phyloP scores from a whole-genome alignment of 2,797 vertebrate genomes.

The Gymnocypris eckloni region DNA sequence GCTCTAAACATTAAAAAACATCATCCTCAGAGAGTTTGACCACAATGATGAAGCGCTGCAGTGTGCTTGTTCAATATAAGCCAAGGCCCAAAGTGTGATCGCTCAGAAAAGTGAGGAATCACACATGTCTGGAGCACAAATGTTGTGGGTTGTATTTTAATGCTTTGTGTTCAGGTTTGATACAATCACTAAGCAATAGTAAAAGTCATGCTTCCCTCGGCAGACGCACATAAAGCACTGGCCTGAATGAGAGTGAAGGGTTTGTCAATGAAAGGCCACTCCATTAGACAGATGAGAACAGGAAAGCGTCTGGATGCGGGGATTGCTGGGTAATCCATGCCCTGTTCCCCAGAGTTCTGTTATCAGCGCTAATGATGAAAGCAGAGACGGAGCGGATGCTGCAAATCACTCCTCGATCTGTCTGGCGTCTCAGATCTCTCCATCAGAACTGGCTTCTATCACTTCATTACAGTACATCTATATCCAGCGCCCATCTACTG shows the following conservation, averaged over 20 bases:
- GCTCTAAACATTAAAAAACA: background rate
- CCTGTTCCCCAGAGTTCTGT: constrained; percentile 23
- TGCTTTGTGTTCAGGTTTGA: background rate
- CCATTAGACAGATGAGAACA: constrained; percentile 16
- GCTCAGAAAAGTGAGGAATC: background rate
- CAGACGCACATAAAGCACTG: background rate
- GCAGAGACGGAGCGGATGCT: constrained; percentile 44
- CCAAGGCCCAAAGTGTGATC: background rate
- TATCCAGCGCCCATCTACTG: background rate
- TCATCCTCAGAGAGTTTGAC: background rate
- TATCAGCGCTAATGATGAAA: constrained; percentile 47
- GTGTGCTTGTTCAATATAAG: background rate
- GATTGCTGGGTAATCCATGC: constrained; percentile 40
- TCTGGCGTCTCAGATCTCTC: constrained; percentile 33
- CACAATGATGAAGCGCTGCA: background rate
- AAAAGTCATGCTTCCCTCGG: background rate
- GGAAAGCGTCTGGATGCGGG: background rate
- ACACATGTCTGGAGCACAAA: background rate
- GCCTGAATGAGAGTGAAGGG: background rate
- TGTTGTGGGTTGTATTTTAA: background rate
- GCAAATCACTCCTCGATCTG: constrained; percentile 57
- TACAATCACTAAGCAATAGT: background rate
- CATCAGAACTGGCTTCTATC: constrained; percentile 13
- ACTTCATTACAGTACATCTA: background rate
- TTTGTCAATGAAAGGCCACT: background rate